A percentile compares a stretch with the other conserved stretches of the same genome.
Conservation (phyloP, 2,113 vertebrate genomes). For the Trematocara marginatum region DNA sequence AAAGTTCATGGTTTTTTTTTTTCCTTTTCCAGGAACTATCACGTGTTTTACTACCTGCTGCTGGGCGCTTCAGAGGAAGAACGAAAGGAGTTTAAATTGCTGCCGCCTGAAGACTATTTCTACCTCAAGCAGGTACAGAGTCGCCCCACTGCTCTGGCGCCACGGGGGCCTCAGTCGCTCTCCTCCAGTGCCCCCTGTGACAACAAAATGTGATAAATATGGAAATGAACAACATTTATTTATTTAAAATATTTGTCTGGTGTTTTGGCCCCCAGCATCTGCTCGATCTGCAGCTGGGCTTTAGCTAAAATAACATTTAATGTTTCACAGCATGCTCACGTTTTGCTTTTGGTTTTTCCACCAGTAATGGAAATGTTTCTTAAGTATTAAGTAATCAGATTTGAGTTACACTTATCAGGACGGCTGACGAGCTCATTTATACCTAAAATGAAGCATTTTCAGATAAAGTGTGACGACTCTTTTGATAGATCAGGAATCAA, state of each 20-base stretch:
- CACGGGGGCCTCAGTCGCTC: not conserved
- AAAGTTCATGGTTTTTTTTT: not conserved
- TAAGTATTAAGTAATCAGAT: not conserved
- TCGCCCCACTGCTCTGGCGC: not conserved
- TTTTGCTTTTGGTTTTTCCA: not conserved
- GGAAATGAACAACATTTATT: not conserved
- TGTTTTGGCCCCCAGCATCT: not conserved
- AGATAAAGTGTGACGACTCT: not conserved
- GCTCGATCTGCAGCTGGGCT: not conserved
- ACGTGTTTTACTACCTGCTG: slow-evolving; percentile 97
- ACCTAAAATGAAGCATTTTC: not conserved
- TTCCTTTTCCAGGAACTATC: slow-evolving; percentile 84
- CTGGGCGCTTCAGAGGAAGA: slow-evolving; percentile 88
- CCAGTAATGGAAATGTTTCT: not conserved
- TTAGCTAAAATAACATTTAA: not conserved
- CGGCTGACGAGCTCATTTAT: not conserved
- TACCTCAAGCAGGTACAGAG: slow-evolving; percentile 95
- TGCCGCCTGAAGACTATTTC: slow-evolving; percentile 93
- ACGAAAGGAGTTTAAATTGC: slow-evolving; percentile 87
- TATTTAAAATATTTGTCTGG: accelerated
- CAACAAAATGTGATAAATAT: not conserved
- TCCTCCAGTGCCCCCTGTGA: not conserved
- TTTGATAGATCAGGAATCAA: not conserved
- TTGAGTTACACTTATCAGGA: not conserved
- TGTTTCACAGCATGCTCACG: not conserved